Evolutionary conservation across 2,113 vertebrate species (phyloP), one percentile per base, ranked within the genome.

Genomic region (Scortum barcoo): DNA sequence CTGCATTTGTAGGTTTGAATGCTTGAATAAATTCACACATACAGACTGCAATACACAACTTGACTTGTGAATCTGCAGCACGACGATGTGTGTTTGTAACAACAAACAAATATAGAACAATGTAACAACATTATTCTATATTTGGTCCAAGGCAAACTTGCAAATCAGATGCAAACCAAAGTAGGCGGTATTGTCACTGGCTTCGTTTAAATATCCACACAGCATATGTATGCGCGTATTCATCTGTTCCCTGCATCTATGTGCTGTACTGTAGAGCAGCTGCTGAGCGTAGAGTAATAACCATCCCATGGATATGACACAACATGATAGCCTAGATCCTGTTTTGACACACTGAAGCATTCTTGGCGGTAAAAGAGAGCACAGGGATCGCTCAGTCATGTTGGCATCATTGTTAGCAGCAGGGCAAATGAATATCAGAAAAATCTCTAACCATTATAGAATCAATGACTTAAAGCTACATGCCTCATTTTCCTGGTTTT

Each of bases 281-380:
- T 33, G 40, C 46, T 42, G 60, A 42, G 51, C 33, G 38, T 80
- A n/a, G 14, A 76, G 53, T 80, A n/a, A 71, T 46, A 51, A n/a
- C 24, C 58, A 40, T 53, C 54, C 17, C 28, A 14, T 44, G 33
- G 12, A 33, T 50, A 57, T 22, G 11, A 40, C 57, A 11, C 22
- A 16, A 14, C 12, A 13, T 38, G 51, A 16, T 42, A 69, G 17
- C n/a, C 56, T 30, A 54, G 1, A 36, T 79, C 65, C 20, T 40
- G 33, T 79, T 79, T 61, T 53, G 54, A 68, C 40, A 44, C 56
- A 57, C 26, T 62, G 60, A 68, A 48, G 38, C 60, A 36, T 57
- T 67, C 19, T 24, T 80, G 38, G 40, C 48, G 62, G 28, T n/a
- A 26, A 46, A 57, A 46, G 7, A 28, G 62, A 61, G 42, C 28